Conservation (phyloP, 1,140 invertebrate species). For the Stratiolaelaps scimitus region DNA sequence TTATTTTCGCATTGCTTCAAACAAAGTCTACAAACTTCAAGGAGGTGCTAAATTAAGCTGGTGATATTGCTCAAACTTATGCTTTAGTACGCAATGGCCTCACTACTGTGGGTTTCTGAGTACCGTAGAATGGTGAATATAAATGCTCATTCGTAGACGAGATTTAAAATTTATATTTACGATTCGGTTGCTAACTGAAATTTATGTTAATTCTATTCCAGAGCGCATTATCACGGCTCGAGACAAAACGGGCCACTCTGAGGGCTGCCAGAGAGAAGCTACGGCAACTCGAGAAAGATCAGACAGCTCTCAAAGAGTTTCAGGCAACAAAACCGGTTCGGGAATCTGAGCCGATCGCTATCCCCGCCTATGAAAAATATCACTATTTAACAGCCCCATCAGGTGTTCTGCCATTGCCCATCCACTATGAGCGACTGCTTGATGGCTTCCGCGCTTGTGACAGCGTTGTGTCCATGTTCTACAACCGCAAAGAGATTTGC, state of each 20-base stretch:
- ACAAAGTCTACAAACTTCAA: background rate
- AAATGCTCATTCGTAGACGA: background rate
- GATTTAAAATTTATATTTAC: background rate
- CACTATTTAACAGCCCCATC: background rate
- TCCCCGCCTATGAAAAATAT: constrained; percentile 20
- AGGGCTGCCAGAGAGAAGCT: constrained; percentile 1
- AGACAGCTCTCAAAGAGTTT: constrained; percentile 2
- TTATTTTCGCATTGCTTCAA: no score
- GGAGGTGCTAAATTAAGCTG: background rate
- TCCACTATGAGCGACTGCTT: constrained; percentile 10
- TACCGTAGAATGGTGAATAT: background rate
- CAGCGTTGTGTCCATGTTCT: constrained; percentile 14
- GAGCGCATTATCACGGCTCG: constrained; percentile 6
- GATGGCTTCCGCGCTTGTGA: constrained; percentile 5
- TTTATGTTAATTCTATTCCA: background rate
- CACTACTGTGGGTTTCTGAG: background rate
- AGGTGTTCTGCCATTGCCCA: background rate
- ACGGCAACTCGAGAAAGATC: background rate
- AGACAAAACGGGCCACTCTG: background rate
- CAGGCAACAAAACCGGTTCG: background rate
- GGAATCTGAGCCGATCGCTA: background rate
- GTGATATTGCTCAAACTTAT: background rate
- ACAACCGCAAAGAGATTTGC: constrained; percentile 25
- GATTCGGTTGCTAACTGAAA: background rate
- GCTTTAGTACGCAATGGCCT: background rate